These are phyloP conservation scores for Antigone vipio DNA, from an alignment of 2,113 vertebrate genomes.

Conservation along the genomic window DNA sequence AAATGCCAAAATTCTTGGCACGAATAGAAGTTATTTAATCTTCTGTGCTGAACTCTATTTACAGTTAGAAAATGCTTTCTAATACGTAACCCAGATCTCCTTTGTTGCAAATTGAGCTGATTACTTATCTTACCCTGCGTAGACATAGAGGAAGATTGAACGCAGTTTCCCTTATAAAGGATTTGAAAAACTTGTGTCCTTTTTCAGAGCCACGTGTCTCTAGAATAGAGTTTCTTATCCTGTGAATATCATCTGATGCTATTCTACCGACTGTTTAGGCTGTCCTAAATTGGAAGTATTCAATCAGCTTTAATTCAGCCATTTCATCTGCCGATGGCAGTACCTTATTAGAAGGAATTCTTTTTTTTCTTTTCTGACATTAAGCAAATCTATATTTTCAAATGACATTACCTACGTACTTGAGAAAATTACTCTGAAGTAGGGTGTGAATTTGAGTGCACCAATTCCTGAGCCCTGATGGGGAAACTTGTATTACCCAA, in stretches of 20 bases:
- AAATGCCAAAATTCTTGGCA: background rate
- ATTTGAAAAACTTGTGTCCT: background rate
- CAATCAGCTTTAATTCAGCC: background rate
- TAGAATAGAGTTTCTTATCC: background rate
- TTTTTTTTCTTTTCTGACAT: background rate
- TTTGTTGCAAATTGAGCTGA: background rate
- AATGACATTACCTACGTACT: background rate
- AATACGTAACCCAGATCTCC: background rate
- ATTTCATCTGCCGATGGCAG: background rate
- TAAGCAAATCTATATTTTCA: background rate
- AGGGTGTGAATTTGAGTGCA: background rate
- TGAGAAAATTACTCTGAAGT: background rate
- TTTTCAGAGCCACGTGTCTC: background rate
- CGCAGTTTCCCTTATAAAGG: background rate
- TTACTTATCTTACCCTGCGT: background rate
- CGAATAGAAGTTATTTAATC: background rate
- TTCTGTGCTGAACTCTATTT: background rate
- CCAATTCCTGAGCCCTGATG: background rate
- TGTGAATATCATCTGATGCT: background rate
- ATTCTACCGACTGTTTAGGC: background rate
- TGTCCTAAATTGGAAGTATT: background rate
- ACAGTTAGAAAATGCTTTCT: background rate
- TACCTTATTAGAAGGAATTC: background rate
- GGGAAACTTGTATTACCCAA: background rate
- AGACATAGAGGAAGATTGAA: background rate